A percentile compares a stretch with the other conserved stretches of the same genome.
Evolutionary conservation across 2,888 invertebrate genomes (phyloP).

Genomic region (Nesidiocoris tenuis): DNA sequence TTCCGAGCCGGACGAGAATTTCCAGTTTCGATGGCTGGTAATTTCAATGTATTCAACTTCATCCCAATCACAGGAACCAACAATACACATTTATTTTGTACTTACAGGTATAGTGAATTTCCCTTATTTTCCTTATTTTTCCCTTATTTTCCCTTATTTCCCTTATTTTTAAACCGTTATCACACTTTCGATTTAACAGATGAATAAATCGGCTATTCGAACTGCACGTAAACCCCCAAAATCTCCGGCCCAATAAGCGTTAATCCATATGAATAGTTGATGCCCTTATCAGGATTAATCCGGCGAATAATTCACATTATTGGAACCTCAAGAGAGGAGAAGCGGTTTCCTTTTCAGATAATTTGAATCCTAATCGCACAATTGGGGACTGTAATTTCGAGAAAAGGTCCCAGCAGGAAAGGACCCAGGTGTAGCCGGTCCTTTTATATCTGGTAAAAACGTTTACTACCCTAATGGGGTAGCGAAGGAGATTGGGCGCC

Average conservation of each 20-base stretch:
- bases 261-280: conserved; percentile 19
- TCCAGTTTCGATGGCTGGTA: too few species aligned
- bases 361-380: not conserved
- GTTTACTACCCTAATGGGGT: not conserved
- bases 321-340: not conserved
- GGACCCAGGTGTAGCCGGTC: not conserved
- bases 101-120: too few species aligned
- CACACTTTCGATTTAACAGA: too few species aligned
- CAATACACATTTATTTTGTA: too few species aligned
- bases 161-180: too few species aligned
- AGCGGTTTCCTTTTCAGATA: not conserved
- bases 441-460: not conserved
- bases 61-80: too few species aligned
- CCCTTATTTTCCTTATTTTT: too few species aligned
- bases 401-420: not conserved
- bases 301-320: conserved; percentile 19
- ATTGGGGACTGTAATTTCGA: not conserved
- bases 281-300: conserved; percentile 10
- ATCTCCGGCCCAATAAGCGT: not conserved
- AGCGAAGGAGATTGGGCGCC: not conserved
- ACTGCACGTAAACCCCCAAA: too few species aligned
- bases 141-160: too few species aligned
- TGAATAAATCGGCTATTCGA: too few species aligned
- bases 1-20: too few species aligned
- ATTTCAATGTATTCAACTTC: too few species aligned